These are phyloP conservation scores for Chironomus tepperi DNA, from an alignment of 1,140 invertebrate species.

Conservation along the genomic window DNA sequence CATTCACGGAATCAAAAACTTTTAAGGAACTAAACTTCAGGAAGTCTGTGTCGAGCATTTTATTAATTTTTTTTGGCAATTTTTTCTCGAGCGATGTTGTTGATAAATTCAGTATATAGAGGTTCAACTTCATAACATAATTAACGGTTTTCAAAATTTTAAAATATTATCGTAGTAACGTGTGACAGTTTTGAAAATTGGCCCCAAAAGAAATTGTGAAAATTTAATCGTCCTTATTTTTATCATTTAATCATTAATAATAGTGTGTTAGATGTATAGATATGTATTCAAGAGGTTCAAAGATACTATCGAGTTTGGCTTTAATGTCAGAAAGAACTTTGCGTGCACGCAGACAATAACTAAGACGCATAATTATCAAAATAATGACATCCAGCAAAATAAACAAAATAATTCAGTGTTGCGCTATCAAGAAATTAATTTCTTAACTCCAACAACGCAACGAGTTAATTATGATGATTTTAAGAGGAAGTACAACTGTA, in stretches of 20 bases:
- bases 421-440: not conserved
- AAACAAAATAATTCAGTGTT: not conserved
- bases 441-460: not conserved
- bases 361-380: not conserved
- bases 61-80: not conserved
- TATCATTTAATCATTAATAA: not conserved
- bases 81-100: not conserved
- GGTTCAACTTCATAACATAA: not conserved
- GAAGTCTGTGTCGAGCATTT: not conserved
- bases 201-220: not conserved
- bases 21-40: not conserved
- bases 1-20: not conserved
- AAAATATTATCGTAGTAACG: not conserved
- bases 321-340: not conserved
- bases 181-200: not conserved
- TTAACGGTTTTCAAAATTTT: too few species aligned
- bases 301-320: constrained; percentile 1
- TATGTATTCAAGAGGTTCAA: not conserved
- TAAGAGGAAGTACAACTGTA: not conserved
- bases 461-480: not conserved
- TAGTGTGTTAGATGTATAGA: not conserved
- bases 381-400: not conserved
- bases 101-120: not conserved
- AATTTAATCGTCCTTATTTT: not conserved
- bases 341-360: not conserved